phyloP scores from a whole-genome alignment of 2,113 vertebrate genomes.

The Cyanoramphus novaezelandiae region DNA sequence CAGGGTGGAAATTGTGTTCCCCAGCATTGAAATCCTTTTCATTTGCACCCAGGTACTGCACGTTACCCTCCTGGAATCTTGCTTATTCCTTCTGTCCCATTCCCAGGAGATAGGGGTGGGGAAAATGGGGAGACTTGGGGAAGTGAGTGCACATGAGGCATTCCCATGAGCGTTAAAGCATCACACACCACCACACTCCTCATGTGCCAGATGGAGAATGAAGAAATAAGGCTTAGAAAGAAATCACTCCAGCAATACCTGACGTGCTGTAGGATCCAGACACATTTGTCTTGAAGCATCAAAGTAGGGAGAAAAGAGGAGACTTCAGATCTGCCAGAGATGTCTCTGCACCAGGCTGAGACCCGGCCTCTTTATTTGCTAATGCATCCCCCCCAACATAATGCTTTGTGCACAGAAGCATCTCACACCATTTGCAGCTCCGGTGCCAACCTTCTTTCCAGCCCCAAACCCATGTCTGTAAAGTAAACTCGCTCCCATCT shows the following conservation, averaged over 20 bases:
- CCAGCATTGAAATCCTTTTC: constrained; percentile 80
- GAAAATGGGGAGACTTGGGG: neutral
- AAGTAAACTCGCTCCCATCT: neutral
- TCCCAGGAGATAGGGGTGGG: neutral
- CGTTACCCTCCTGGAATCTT: neutral
- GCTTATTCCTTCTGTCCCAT: neutral
- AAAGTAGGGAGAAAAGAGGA: neutral
- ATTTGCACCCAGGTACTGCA: constrained; percentile 80
- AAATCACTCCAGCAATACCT: neutral
- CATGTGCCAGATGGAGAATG: accelerated
- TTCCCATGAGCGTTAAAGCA: neutral
- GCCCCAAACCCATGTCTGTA: neutral
- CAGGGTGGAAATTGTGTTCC: constrained; percentile 69
- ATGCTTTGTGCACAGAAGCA: neutral
- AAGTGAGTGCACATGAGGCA: neutral
- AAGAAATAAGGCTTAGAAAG: neutral
- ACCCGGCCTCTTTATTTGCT: neutral
- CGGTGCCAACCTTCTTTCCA: neutral
- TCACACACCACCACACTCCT: neutral
- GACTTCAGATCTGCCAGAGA: neutral
- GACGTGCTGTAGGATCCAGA: neutral
- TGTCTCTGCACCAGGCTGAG: neutral
- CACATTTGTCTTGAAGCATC: neutral
- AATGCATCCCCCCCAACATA: neutral
- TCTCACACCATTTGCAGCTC: neutral